A percentile compares a stretch with the other conserved stretches of the same genome.
Conservation (phyloP, 2,888 invertebrate genomes). For the Drosophila differens region DNA sequence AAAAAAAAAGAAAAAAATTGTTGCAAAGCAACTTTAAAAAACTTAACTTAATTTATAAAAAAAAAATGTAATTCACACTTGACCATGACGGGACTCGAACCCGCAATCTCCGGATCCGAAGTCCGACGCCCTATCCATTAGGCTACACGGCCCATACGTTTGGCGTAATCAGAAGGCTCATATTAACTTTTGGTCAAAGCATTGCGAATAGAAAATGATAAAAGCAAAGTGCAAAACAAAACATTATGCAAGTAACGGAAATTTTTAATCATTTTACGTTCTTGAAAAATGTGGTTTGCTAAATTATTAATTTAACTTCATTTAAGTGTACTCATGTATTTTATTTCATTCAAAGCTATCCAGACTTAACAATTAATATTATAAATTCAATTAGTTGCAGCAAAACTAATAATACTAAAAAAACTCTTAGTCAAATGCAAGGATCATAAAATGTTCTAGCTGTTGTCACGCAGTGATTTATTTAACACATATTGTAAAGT, state of each 20-base stretch:
- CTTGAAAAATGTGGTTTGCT: no score
- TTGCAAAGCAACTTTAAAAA: not conserved
- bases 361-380: not conserved
- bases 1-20: not conserved
- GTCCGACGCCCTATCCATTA: constrained; percentile 21
- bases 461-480: not conserved
- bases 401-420: not conserved
- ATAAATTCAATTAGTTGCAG: not conserved
- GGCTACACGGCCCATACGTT: constrained; percentile 1
- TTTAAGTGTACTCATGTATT: not conserved
- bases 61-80: not conserved
- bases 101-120: constrained; percentile 19
- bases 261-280: not conserved
- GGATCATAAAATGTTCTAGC: not conserved
- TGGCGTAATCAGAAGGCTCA: not conserved
- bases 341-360: not conserved
- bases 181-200: not conserved
- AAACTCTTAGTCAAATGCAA: not conserved
- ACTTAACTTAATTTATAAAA: not conserved
- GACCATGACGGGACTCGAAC: constrained; percentile 15
- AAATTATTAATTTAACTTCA: not conserved
- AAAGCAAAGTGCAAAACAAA: not conserved
- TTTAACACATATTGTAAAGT: not conserved
- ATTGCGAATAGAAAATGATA: not conserved
- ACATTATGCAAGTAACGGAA: not conserved